phyloP scores from a whole-genome alignment of 2,113 vertebrate genomes.

The Syrmaticus mikado region DNA sequence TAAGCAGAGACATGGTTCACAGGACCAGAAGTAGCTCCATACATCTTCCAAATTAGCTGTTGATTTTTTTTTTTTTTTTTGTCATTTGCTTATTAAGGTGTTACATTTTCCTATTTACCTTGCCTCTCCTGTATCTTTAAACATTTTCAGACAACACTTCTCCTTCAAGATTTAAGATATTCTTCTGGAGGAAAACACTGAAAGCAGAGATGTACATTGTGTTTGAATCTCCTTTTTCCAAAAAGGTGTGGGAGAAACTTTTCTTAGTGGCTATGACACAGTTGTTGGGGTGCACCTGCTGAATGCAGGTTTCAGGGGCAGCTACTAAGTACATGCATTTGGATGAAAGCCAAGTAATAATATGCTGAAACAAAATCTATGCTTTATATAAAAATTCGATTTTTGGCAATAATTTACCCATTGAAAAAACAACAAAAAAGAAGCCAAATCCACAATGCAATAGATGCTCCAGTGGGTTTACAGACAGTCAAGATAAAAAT shows the following conservation, averaged over 20 bases:
- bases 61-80: background rate
- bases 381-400: background rate
- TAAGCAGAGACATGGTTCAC: background rate
- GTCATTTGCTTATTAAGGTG: background rate
- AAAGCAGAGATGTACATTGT: background rate
- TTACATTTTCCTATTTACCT: background rate
- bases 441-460: background rate
- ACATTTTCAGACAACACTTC: background rate
- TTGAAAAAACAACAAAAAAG: background rate
- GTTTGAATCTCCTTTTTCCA: background rate
- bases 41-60: background rate
- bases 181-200: background rate
- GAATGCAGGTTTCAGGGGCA: background rate
- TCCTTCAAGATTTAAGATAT: background rate
- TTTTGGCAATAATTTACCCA: background rate
- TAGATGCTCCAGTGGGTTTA: background rate
- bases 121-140: background rate
- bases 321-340: background rate
- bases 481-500: background rate
- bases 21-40: background rate
- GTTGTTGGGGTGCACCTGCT: too few relatives aligned
- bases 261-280: background rate
- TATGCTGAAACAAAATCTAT: background rate
- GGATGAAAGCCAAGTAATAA: background rate
- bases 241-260: background rate